phyloP scores from a whole-genome alignment of 2,888 invertebrate genomes.

The Troides aeacus region DNA sequence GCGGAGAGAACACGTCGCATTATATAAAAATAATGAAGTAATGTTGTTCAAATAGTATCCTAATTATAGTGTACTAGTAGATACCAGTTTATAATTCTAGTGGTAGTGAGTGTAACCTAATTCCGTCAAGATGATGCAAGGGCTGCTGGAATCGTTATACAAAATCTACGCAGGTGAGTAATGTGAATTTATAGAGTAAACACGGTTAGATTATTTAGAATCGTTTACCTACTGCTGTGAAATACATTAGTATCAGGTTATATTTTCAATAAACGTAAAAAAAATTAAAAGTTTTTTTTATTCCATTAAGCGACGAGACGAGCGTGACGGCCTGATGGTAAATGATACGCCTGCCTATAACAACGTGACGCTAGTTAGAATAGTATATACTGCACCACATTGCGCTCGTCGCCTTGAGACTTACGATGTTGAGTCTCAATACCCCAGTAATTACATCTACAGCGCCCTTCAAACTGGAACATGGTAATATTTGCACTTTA shows the following conservation, averaged over 20 bases:
- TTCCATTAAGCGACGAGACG: too few relatives aligned
- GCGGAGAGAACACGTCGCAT: slow-evolving; percentile 49
- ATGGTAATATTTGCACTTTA: too few relatives aligned
- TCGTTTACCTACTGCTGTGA: slow-evolving; percentile 6
- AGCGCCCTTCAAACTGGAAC: too few relatives aligned
- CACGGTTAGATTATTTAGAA: slow-evolving; percentile 13
- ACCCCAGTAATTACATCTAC: too few relatives aligned
- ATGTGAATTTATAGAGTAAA: slow-evolving; percentile 21
- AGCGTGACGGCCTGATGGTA: too few relatives aligned
- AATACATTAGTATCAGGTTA: slow-evolving; percentile 18
- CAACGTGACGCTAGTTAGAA: too few relatives aligned
- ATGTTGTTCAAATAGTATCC: slow-evolving; percentile 37
- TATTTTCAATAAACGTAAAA: background rate
- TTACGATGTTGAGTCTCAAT: too few relatives aligned
- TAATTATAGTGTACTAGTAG: slow-evolving; percentile 17
- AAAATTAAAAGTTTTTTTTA: too few relatives aligned
- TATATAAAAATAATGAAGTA: slow-evolving; percentile 54
- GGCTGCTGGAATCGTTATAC: slow-evolving; percentile 71
- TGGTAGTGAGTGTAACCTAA: slow-evolving; percentile 47
- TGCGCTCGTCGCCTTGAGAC: too few relatives aligned
- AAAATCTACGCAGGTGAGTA: slow-evolving; percentile 72
- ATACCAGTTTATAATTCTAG: slow-evolving; percentile 43
- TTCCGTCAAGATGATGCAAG: slow-evolving; percentile 73
- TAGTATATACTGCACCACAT: too few relatives aligned
- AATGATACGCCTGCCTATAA: too few relatives aligned